Conservation (phyloP, 2,888 invertebrate genomes). For the Erebia epiphron region DNA sequence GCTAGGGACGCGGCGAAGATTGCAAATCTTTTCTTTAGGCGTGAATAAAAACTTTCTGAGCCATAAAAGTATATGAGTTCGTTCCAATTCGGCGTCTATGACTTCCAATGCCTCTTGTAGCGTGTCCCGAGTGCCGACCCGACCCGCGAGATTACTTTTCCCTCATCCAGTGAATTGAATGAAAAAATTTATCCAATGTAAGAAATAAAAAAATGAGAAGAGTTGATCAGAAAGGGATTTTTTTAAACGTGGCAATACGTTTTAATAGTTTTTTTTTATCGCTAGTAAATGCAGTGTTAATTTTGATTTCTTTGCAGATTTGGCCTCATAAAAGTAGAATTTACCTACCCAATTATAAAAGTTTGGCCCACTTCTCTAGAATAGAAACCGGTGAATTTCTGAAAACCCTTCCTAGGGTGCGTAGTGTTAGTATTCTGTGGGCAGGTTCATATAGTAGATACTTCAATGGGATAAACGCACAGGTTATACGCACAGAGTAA, state of each 20-base stretch:
- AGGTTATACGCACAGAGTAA: no score
- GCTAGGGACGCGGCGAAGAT: conserved; percentile 54
- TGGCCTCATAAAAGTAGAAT: no score
- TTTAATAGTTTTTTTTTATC: not conserved
- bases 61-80: conserved; percentile 81
- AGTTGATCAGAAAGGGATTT: conserved; percentile 8
- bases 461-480: no score
- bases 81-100: conserved; percentile 76
- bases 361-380: no score
- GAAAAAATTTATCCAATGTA: conserved; percentile 53
- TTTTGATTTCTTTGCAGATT: no score
- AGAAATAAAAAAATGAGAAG: conserved; percentile 19
- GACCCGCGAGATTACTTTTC: conserved; percentile 77
- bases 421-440: no score
- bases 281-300: no score
- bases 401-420: no score
- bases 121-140: conserved; percentile 76
- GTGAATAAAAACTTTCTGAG: conserved; percentile 76
- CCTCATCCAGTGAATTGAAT: conserved; percentile 81
- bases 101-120: conserved; percentile 79
- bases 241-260: not conserved
- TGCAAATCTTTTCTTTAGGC: conserved; percentile 74
- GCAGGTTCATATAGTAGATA: no score
- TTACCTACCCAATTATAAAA: no score
- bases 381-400: no score